Evolutionary conservation across 2,113 vertebrate genomes (phyloP).

Genomic region (Arizona elegans): DNA sequence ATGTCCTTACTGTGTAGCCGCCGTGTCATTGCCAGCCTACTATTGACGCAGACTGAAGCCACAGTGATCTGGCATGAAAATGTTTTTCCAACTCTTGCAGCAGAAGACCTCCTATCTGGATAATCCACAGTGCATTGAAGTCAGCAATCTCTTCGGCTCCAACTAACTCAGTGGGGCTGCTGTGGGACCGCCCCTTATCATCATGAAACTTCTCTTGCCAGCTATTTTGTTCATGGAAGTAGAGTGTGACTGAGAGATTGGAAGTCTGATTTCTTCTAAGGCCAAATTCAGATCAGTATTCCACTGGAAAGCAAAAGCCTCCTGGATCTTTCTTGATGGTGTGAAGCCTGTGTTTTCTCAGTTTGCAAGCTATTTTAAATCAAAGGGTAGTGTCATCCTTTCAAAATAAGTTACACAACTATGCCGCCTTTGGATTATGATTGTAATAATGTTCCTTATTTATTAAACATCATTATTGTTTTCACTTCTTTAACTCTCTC

Average conservation of each 20-base stretch:
- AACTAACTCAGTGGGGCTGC: background rate
- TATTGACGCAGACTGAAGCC: background rate
- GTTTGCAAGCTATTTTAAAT: background rate
- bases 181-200: background rate
- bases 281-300: background rate
- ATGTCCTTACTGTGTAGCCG: background rate
- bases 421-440: background rate
- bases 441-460: background rate
- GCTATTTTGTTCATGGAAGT: background rate
- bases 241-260: background rate
- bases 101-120: background rate
- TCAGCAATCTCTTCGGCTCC: background rate
- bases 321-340: background rate
- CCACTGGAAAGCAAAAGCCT: background rate
- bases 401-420: background rate
- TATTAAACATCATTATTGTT: background rate
- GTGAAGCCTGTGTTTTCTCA: background rate
- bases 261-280: background rate
- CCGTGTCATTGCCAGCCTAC: background rate
- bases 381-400: background rate
- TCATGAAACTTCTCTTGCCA: background rate
- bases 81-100: background rate
- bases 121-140: background rate
- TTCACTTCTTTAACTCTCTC: background rate
- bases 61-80: background rate